Evolutionary conservation across 2,888 invertebrate species (phyloP).

Genomic region (Hemicrepidius hirtus): DNA sequence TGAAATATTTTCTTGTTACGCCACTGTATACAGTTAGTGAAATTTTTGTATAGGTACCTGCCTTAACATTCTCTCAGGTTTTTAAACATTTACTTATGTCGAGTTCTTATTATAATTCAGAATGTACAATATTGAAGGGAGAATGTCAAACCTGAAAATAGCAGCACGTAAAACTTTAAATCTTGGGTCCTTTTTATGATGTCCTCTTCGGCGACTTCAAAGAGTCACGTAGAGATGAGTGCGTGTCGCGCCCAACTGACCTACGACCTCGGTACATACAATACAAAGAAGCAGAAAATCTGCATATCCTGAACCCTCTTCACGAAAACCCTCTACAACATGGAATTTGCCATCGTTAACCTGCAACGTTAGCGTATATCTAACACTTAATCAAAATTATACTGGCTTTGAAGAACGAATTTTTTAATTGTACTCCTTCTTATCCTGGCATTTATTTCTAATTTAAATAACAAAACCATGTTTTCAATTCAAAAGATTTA

Average conservation of each 20-base stretch:
- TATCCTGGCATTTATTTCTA: slow-evolving; percentile 31
- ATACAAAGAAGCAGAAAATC: slow-evolving; percentile 65
- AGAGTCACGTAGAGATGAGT: slow-evolving; percentile 68
- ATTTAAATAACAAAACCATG: slow-evolving; percentile 45
- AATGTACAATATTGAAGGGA: slow-evolving; percentile 18
- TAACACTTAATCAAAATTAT: slow-evolving; percentile 5
- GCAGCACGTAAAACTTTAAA: slow-evolving; percentile 47
- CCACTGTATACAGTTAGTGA: too few relatives aligned
- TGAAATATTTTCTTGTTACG: too few relatives aligned
- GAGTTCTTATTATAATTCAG: background rate
- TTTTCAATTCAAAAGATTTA: slow-evolving; percentile 41
- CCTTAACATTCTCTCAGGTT: background rate
- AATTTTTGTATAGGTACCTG: too few relatives aligned
- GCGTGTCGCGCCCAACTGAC: slow-evolving; percentile 69
- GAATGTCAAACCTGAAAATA: slow-evolving; percentile 38
- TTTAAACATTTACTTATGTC: background rate
- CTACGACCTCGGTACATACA: slow-evolving; percentile 62
- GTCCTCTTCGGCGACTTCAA: slow-evolving; percentile 62
- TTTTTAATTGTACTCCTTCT: slow-evolving; percentile 33
- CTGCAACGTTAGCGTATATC: background rate
- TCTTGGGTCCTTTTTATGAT: slow-evolving; percentile 39
- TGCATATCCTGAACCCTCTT: slow-evolving; percentile 61
- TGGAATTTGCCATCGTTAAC: slow-evolving; percentile 17
- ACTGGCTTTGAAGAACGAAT: background rate
- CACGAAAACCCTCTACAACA: slow-evolving; percentile 21